phyloP scores from a whole-genome alignment of 2,888 invertebrate species.

The Heteromyza rotundicornis region DNA sequence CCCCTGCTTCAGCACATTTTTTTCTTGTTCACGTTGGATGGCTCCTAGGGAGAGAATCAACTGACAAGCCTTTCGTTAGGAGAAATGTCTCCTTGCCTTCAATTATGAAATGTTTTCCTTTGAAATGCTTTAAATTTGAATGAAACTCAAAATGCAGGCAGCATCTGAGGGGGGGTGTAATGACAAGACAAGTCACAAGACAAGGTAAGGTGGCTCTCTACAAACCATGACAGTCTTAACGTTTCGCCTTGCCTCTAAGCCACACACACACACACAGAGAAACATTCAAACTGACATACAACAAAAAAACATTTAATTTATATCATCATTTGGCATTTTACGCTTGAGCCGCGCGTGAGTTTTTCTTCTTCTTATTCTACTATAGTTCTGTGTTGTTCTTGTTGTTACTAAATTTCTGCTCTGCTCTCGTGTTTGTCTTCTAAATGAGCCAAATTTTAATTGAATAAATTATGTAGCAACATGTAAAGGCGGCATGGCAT shows the following conservation, averaged over 20 bases:
- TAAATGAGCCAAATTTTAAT: constrained; percentile 31
- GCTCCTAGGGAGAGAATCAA: not conserved
- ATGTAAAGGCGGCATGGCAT: constrained; percentile 10
- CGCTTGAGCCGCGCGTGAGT: constrained; percentile 4
- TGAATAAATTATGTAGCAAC: constrained; percentile 32
- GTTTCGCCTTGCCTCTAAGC: not conserved
- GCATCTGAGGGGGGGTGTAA: too few relatives aligned
- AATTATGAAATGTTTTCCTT: too few relatives aligned
- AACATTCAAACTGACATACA: not conserved
- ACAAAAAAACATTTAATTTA: constrained; percentile 26
- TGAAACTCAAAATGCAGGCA: not conserved
- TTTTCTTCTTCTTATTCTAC: not conserved
- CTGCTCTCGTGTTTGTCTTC: constrained; percentile 24
- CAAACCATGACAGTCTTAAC: constrained; percentile 6
- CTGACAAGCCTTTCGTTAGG: not conserved
- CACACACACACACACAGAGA: constrained; percentile 12
- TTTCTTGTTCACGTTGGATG: not conserved
- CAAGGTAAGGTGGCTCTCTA: not conserved
- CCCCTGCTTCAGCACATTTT: too few relatives aligned
- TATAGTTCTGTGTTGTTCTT: constrained; percentile 7
- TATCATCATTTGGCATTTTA: constrained; percentile 28
- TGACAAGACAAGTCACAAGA: not conserved
- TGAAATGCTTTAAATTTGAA: constrained; percentile 4
- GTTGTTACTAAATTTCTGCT: not conserved
- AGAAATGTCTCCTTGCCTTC: not conserved